Evolutionary conservation across 1,140 invertebrate genomes (phyloP).

Genomic region (Dendroctonus valens): DNA sequence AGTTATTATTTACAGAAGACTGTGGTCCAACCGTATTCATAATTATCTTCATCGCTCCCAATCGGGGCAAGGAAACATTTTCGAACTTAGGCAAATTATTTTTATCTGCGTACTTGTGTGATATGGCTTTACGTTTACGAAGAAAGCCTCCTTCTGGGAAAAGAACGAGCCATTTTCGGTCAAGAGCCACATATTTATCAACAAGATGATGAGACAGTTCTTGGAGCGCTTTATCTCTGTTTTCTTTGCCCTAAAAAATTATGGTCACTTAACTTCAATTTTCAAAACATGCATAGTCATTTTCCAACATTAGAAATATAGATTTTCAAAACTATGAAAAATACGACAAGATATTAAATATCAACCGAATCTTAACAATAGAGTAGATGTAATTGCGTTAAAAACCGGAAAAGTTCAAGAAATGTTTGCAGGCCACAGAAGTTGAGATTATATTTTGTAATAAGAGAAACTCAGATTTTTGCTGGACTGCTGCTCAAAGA

Average conservation of each 20-base stretch:
- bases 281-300: background rate
- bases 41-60: slow-evolving; percentile 84
- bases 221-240: slow-evolving; percentile 70
- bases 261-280: background rate
- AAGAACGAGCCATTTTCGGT: slow-evolving; percentile 85
- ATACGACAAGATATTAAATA: too few species aligned
- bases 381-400: too few species aligned
- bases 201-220: slow-evolving; percentile 71
- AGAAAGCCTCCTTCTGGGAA: slow-evolving; percentile 96
- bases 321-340: too few species aligned
- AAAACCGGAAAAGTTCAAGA: too few species aligned
- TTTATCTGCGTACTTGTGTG: slow-evolving; percentile 80
- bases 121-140: slow-evolving; percentile 80
- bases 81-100: slow-evolving; percentile 82
- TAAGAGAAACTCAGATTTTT: too few species aligned
- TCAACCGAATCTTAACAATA: too few species aligned
- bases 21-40: slow-evolving; percentile 62
- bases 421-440: too few species aligned
- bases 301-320: background rate
- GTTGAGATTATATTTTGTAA: too few species aligned
- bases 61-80: slow-evolving; percentile 84
- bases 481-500: too few species aligned
- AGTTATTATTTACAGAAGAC: slow-evolving; percentile 44
- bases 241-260: slow-evolving; percentile 69
- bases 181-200: slow-evolving; percentile 70